A percentile compares a stretch with the other conserved stretches of the same genome.
Conservation (phyloP, 2,113 vertebrate genomes). For the Brachyhypopomus occidentalis region DNA sequence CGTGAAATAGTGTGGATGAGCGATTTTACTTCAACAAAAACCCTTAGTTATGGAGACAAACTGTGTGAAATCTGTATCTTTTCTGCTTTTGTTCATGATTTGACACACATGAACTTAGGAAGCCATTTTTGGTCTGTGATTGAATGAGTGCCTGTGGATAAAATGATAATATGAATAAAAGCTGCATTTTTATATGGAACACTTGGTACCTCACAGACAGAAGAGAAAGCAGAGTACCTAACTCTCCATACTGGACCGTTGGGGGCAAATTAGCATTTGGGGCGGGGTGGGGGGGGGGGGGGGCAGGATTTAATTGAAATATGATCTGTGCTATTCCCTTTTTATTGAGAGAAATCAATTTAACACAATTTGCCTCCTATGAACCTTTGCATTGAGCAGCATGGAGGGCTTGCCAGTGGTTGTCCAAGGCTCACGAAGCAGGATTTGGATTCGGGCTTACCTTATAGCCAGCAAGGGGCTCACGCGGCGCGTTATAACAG, state of each 20-base stretch:
- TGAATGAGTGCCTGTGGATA: not conserved
- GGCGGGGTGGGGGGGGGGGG: too few relatives aligned
- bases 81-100: not conserved
- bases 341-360: conserved; percentile 36
- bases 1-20: not conserved
- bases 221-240: not conserved
- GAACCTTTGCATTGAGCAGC: conserved; percentile 26
- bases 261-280: too few relatives aligned
- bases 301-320: conserved; percentile 33
- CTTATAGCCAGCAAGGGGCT: conserved; percentile 66
- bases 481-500: conserved; percentile 51
- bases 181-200: not conserved
- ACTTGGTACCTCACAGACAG: not conserved
- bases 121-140: not conserved
- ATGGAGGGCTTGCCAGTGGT: conserved; percentile 32
- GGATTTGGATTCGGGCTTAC: conserved; percentile 61
- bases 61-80: not conserved
- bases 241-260: too few relatives aligned
- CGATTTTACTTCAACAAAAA: not conserved
- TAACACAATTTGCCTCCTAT: conserved; percentile 39
- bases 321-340: conserved; percentile 31
- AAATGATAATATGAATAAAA: not conserved
- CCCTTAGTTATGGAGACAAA: not conserved
- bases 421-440: conserved; percentile 36
- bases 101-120: not conserved